Percentiles rank a stretch among this genome's conserved stretches.
Conservation (phyloP, 2,888 invertebrate species). For the Rhagium mordax region DNA sequence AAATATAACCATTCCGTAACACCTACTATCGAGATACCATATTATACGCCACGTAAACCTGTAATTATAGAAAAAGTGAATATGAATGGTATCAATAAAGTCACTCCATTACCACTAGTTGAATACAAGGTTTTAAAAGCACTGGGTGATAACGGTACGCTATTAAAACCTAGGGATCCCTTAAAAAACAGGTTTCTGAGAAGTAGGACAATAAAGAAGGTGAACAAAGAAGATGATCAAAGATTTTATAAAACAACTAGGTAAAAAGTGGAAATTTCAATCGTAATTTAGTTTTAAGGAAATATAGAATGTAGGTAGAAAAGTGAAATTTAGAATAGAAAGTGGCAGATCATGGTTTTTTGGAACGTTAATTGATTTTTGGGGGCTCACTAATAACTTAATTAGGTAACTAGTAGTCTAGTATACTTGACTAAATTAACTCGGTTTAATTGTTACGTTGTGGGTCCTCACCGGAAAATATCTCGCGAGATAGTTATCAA, state of each 20-base stretch:
- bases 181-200: constrained; percentile 19
- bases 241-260: constrained; percentile 36
- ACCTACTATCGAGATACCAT: constrained; percentile 47
- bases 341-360: no score
- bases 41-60: constrained; percentile 36
- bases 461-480: no score
- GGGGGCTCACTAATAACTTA: no score
- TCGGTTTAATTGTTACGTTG: no score
- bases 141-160: constrained; percentile 27
- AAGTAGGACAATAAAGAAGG: constrained; percentile 27
- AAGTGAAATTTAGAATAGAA: no score
- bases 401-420: no score
- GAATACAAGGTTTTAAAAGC: constrained; percentile 50
- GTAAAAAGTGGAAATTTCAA: constrained; percentile 15
- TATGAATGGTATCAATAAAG: constrained; percentile 30
- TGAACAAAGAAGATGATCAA: constrained; percentile 12
- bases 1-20: not conserved
- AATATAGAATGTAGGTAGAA: no score
- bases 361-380: no score
- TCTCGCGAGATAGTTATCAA: no score
- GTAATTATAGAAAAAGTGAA: not conserved
- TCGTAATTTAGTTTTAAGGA: no score
- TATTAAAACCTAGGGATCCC: constrained; percentile 7
- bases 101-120: constrained; percentile 47
- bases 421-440: no score